phyloP scores from a whole-genome alignment of 2,888 invertebrate genomes.

The Bembecia ichneumoniformis region DNA sequence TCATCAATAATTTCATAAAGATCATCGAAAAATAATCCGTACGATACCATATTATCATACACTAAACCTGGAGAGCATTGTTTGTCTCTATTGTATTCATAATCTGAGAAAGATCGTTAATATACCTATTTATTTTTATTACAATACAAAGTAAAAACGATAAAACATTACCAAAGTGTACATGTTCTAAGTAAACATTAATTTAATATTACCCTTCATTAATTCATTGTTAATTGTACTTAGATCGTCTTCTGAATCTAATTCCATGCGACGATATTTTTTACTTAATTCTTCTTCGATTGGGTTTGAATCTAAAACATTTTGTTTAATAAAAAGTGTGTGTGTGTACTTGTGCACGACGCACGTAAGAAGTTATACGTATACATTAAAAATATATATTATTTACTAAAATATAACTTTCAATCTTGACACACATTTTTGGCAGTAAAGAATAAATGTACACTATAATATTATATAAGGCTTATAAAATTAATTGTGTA shows the following conservation, averaged over 20 bases:
- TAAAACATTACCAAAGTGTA: too few species aligned
- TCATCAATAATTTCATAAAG: constrained; percentile 11
- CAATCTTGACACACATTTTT: too few species aligned
- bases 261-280: neutral
- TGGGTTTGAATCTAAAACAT: neutral
- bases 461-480: too few species aligned
- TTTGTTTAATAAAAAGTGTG: neutral
- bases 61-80: neutral
- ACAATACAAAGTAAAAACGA: too few species aligned
- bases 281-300: neutral
- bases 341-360: too few species aligned
- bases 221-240: constrained; percentile 21
- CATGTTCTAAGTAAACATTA: too few species aligned
- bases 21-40: constrained; percentile 2
- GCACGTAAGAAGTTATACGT: too few species aligned
- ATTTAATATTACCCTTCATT: neutral
- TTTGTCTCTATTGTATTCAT: neutral
- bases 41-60: neutral
- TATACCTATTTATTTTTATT: too few species aligned
- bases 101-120: neutral
- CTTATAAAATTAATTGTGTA: too few species aligned
- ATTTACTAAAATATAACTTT: too few species aligned
- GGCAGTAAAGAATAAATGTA: too few species aligned
- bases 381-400: too few species aligned
- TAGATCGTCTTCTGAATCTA: constrained; percentile 16